Base-by-base conservation (phyloP, 2,113 vertebrate species). In the Rousettus leschenaultii region DNA sequence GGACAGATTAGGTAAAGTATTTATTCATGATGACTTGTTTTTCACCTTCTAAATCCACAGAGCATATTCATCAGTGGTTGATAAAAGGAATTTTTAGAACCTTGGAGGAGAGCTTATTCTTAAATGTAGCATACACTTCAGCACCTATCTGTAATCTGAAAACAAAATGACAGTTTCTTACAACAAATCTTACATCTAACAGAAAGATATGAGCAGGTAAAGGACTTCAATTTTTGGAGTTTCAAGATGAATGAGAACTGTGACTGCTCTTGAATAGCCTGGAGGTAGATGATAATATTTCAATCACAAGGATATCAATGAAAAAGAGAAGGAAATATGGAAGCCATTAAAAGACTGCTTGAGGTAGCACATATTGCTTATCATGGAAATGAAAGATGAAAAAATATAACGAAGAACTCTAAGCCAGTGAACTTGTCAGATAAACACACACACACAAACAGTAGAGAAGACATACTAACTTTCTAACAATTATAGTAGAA, bases 261-360 rank as follows among this genome's bases (percentile, higher is more conserved):
- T 91, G 38, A 63, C 66, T 91, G n/a, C 80, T 95, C 61, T 95
- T 97, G 71, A 96, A 68, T 93, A 79, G 79, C 85, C 97, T 97
- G 51, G 43, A 95, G 91, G 93, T 95, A 22, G 28, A 43, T 97
- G 95, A 89, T 97, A 95, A 97, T 95, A 75, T 97, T 98, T 98
- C 91, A 96, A 55, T 96, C 92, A 87, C 43, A 95, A 96, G 28
- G 21, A 75, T 96, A 96, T 96, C 57, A 95, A 30, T 38, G 45
- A 78, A 59, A 86, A 97, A 92, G 63, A 65, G 1, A n/a, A 94
- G 7, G 22, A 24, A 71, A 96, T 13, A 92, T 43, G 3, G n/a
- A 53, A 91, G 28, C 9, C 86, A 79, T 97, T 97, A 92, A 96
- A 61, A 61, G 79, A 96, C 35, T 35, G 45, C 51, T 90, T 85